Percentiles rank a stretch among this genome's conserved stretches.
phyloP scores from a whole-genome alignment of 1,140 invertebrate species.

The Delia radicum region DNA sequence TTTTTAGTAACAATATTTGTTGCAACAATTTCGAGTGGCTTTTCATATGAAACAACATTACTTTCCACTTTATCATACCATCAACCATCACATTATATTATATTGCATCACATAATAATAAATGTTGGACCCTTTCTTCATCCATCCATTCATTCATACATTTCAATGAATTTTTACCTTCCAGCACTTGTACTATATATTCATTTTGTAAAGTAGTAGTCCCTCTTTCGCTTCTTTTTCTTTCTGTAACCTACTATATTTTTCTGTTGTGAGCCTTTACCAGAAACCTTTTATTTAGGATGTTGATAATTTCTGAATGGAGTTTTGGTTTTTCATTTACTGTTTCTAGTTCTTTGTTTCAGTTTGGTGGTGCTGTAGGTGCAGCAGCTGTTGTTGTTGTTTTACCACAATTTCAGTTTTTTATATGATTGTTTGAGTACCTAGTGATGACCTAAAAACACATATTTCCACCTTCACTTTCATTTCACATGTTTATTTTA shows the following conservation, averaged over 20 bases:
- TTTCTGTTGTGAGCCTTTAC: neutral
- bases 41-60: neutral
- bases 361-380: neutral
- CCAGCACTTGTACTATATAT: neutral
- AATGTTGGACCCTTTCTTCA: neutral
- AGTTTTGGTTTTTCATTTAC: neutral
- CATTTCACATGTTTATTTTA: conserved; percentile 11
- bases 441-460: conserved; percentile 18
- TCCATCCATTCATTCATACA: neutral
- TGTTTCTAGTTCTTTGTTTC: neutral
- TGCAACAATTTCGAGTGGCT: neutral
- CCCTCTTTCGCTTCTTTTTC: neutral
- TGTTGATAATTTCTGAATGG: neutral
- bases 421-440: neutral
- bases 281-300: too few species aligned
- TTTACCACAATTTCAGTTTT: neutral
- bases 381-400: neutral
- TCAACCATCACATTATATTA: neutral
- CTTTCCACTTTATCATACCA: too few species aligned
- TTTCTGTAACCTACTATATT: neutral
- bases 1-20: neutral
- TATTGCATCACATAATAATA: neutral
- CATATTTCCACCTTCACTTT: conserved; percentile 20
- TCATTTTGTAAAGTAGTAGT: neutral
- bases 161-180: neutral